A percentile compares a stretch with the other conserved stretches of the same genome.
Conservation (phyloP, 2,113 vertebrate species). For the Azemiops feae region DNA sequence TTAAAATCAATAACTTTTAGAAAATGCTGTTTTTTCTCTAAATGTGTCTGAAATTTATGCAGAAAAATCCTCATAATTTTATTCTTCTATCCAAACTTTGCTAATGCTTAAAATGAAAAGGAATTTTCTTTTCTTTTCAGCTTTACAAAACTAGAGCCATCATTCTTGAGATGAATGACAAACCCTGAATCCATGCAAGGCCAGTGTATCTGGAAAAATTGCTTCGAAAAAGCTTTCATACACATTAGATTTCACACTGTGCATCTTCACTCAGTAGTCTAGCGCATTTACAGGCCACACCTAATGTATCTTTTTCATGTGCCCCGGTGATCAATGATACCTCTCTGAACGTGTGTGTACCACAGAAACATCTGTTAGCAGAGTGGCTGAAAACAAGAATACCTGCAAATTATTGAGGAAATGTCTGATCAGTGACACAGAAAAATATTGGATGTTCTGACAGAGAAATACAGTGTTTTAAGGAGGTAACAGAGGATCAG, state of each 20-base stretch:
- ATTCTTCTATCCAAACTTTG: background rate
- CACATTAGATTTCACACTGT: background rate
- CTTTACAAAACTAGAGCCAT: background rate
- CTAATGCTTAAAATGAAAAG: background rate
- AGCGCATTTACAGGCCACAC: background rate
- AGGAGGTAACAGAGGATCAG: background rate
- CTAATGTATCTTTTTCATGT: slow-evolving; percentile 17
- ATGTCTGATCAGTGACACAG: slow-evolving; percentile 2
- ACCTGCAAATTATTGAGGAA: slow-evolving; percentile 27
- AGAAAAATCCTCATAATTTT: background rate
- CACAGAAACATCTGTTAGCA: too few species aligned
- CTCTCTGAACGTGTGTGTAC: background rate
- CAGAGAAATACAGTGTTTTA: background rate
- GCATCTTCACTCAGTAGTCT: background rate
- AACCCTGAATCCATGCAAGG: background rate
- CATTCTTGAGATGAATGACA: background rate
- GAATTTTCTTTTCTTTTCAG: background rate
- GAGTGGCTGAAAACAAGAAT: background rate
- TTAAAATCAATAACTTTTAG: background rate
- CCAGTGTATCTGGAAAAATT: background rate
- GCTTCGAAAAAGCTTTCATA: background rate
- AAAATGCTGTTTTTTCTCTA: background rate
- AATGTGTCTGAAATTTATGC: background rate
- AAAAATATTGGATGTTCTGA: background rate
- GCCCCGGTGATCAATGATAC: slow-evolving; percentile 7